Base-by-base conservation (phyloP, 2,113 vertebrate species). In the Corvus moneduloides region DNA sequence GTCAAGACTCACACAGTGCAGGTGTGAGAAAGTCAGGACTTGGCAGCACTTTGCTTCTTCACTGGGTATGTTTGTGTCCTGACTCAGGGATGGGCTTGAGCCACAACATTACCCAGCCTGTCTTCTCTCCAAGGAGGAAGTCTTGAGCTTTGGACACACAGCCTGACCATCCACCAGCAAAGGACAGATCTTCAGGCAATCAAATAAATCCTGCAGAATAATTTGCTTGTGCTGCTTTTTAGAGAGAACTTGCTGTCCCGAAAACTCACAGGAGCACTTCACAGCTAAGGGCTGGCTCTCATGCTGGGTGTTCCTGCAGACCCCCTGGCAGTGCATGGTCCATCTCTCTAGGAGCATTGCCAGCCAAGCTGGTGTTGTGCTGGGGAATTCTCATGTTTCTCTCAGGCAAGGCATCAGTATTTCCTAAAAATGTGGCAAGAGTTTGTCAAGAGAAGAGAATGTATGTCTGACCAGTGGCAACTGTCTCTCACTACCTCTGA, bases 301-400 rank as follows among this genome's bases (percentile, higher is more conserved):
- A 1, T 24, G 9, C 44, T 74, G 37, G 30, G 5, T 54, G 15
- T 23, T 86, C 54, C 51, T n/a, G 26, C 46, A 56, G 49, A 30
- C 11, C 2, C 1, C 9, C 1, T 2, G 18, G 9, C 20, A 62
- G 15, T 3, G 0, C 1, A 0, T 10, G 48, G 30, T 62, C 39
- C 21, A 2, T 5, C 23, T 67, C 6, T 44, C 13, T 62, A 18
- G 56, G 7, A 59, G 22, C 24, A 19, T 13, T n/a, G 16, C 16
- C 16, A 64, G 39, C 21, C 39, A 72, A 54, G 8, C 32, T 72
- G 52, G 18, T 56, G n/a, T 37, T 83, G 16, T 33, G 27, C 32
- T 64, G 35, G 30, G 33, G 39, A 22, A 48, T 77, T 81, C 28
- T 51, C 21, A 54, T 24, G 15, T 71, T 75, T 46, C 32, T 58